Evolutionary conservation across 2,888 invertebrate genomes (phyloP).

Genomic region (Smittia sp.): DNA sequence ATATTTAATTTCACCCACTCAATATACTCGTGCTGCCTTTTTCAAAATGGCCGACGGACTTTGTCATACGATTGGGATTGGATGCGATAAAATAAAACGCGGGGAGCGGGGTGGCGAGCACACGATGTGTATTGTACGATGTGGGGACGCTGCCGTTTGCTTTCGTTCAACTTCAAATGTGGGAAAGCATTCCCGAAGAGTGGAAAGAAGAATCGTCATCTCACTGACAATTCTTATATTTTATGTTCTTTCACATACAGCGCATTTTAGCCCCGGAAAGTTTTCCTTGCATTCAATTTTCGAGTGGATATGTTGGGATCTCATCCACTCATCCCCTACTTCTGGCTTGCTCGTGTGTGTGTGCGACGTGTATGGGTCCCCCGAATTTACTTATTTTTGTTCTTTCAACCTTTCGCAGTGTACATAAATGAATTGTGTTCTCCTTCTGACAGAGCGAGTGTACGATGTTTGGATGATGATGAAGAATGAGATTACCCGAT

Average conservation of each 20-base stretch:
- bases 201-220: neutral
- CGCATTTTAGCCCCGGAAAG: neutral
- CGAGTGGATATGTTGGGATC: constrained; percentile 14
- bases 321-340: neutral
- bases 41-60: constrained; percentile 40
- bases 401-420: constrained; percentile 4
- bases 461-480: neutral
- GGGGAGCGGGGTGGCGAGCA: neutral
- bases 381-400: neutral
- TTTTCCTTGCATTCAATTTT: neutral
- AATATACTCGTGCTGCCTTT: constrained; percentile 20
- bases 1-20: constrained; percentile 39
- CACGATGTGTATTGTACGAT: neutral
- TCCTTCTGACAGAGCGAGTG: neutral
- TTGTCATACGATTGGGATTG: constrained; percentile 40
- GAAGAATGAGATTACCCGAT: neutral
- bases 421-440: constrained; percentile 15
- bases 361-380: constrained; percentile 3
- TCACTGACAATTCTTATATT: constrained; percentile 10
- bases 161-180: neutral
- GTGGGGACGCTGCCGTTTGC: neutral
- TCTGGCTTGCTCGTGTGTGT: neutral
- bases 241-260: neutral
- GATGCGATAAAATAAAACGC: constrained; percentile 30
- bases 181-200: neutral